Evolutionary conservation across 2,113 vertebrate species (phyloP).

Genomic region (Cinclus mexicanus): DNA sequence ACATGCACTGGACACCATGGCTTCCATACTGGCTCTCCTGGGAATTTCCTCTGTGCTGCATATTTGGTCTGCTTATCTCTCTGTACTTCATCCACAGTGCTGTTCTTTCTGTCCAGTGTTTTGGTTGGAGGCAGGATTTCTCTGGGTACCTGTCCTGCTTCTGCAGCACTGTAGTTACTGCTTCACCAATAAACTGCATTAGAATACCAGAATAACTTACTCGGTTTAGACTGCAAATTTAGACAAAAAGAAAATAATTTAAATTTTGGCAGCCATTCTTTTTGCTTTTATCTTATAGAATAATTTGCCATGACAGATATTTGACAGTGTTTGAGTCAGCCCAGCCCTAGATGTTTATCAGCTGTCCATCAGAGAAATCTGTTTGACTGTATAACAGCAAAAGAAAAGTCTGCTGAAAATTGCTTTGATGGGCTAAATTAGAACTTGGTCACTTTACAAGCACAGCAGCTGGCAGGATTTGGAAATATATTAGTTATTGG

Average conservation of each 20-base stretch:
- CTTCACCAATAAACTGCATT: not conserved
- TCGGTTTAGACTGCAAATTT: not conserved
- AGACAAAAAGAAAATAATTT: not conserved
- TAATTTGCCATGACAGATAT: not conserved
- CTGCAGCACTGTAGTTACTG: not conserved
- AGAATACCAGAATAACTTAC: not conserved
- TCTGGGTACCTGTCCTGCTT: not conserved
- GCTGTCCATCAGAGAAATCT: not conserved
- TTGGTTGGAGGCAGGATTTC: not conserved
- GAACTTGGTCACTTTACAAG: not conserved
- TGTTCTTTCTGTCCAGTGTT: not conserved
- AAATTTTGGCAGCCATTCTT: not conserved
- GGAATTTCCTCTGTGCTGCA: not conserved
- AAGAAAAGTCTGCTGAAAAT: not conserved
- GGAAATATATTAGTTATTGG: not conserved
- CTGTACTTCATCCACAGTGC: not conserved
- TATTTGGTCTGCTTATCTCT: not conserved
- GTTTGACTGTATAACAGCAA: not conserved
- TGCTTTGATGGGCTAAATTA: not conserved
- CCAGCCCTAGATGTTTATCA: not conserved
- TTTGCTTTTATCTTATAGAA: not conserved
- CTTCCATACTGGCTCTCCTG: not conserved
- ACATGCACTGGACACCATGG: accelerated
- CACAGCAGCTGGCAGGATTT: not conserved
- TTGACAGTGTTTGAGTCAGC: not conserved